Percentiles rank a stretch among this genome's conserved stretches.
Evolutionary conservation across 2,888 invertebrate species (phyloP).

Genomic region (Clanis bilineata): DNA sequence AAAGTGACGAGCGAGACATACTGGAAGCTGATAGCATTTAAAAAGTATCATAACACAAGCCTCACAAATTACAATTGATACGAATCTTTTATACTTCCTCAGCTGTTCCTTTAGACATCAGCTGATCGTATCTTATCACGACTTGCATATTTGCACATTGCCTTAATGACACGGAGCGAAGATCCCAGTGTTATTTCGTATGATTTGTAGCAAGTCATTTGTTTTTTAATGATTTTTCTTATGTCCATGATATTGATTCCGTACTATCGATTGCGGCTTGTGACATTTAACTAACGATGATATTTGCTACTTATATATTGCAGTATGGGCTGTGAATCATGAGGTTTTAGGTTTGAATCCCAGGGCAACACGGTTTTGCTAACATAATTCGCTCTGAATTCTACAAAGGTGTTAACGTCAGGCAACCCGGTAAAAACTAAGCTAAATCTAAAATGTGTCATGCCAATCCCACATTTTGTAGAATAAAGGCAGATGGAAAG

Average conservation of each 20-base stretch:
- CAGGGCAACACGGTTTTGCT: too few species aligned
- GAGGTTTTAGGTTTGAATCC: too few species aligned
- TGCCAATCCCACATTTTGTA: too few species aligned
- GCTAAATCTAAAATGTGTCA: too few species aligned
- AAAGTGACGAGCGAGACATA: too few species aligned
- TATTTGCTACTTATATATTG: too few species aligned
- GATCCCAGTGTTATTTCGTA: not conserved
- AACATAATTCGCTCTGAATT: too few species aligned
- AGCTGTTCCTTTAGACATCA: not conserved
- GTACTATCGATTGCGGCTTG: not conserved
- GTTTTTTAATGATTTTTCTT: not conserved
- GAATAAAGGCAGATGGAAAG: too few species aligned
- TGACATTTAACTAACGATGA: not conserved
- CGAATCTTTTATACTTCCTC: not conserved
- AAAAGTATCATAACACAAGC: not conserved
- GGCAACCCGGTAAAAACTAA: too few species aligned
- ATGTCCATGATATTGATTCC: not conserved
- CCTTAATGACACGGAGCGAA: not conserved
- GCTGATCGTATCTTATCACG: conserved; percentile 4
- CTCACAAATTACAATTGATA: not conserved
- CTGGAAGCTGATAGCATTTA: too few species aligned
- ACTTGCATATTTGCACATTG: not conserved
- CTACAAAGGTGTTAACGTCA: too few species aligned
- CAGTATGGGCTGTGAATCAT: too few species aligned
- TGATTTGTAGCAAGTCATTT: not conserved